Evolutionary conservation across 2,888 invertebrate genomes (phyloP), one percentile per base, ranked within the genome.

Genomic region (Coelinius sp.): DNA sequence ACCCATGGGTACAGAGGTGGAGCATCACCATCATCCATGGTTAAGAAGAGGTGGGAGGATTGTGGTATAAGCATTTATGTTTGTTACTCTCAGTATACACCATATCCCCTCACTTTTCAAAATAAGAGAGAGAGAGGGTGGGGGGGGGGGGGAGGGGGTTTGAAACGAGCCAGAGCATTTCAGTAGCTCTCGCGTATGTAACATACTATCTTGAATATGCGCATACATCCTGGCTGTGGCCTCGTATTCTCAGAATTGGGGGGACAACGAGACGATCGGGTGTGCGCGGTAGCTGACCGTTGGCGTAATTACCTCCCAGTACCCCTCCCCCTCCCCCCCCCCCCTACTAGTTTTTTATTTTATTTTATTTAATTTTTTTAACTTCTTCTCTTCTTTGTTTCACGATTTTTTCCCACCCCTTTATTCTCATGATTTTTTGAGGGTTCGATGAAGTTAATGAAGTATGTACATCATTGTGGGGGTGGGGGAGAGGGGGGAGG

Each of bases 151-250:
- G 71, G 70, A 66, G 77, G 69, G 74, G 74, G 71, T 70, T 75
- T 77, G 76, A 74, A 71, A 63, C 52, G 59, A 70, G 72, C 62
- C 66, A 73, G 75, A 73, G 78, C 78, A 79, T 80, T 82, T 84
- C 86, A 82, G 85, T 84, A 84, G 84, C 82, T 75, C 76, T 74
- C 77, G 76, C 83, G 85, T 86, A 85, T 84, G 86, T 86, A 85
- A 84, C 85, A 85, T 86, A 87, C 86, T 85, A 86, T 86, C 86
- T 86, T 84, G 87, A 86, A 86, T 86, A 86, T 86, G 86, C 85
- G 85, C 85, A 86, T 86, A 75, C 75, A 77, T 76, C 76, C 75
- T 71, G 72, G 52, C 63, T 49, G 35, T 72, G 63, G 70, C 73
- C 73, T 71, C 68, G 83, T 85, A 83, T 87, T 87, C 86, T 82